phyloP scores from a whole-genome alignment of 2,797 vertebrate species.

The Pachyuromys duprasi region DNA sequence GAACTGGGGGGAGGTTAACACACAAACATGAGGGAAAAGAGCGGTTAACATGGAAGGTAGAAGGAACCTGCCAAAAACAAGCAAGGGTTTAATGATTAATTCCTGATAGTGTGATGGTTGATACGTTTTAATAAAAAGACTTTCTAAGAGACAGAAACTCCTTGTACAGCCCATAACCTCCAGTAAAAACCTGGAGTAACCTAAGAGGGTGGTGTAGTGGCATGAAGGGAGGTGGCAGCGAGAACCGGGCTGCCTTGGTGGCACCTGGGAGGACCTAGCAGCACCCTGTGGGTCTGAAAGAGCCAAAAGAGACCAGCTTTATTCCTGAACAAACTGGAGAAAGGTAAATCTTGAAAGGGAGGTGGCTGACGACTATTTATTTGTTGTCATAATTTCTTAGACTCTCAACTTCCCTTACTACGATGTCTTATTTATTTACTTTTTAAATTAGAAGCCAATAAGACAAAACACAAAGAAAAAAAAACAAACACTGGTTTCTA shows the following conservation, averaged over 20 bases:
- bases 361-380: not conserved
- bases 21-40: not conserved
- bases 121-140: not conserved
- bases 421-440: not conserved
- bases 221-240: not conserved
- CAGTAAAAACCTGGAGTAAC: not conserved
- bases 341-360: not conserved
- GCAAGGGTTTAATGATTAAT: not conserved
- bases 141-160: not conserved
- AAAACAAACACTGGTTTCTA: too few relatives aligned
- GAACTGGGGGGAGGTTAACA: not conserved
- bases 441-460: slow-evolving; percentile 13
- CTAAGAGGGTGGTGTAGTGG: not conserved
- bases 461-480: not conserved
- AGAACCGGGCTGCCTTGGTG: not conserved
- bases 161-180: not conserved
- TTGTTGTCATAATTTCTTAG: not conserved
- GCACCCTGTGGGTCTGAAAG: not conserved
- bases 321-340: not conserved
- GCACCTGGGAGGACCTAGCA: not conserved
- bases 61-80: not conserved
- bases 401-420: not conserved
- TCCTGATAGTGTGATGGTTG: not conserved
- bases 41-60: not conserved
- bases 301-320: not conserved